Conservation (phyloP, 1,140 invertebrate genomes). For the Drosophila neocordata region DNA sequence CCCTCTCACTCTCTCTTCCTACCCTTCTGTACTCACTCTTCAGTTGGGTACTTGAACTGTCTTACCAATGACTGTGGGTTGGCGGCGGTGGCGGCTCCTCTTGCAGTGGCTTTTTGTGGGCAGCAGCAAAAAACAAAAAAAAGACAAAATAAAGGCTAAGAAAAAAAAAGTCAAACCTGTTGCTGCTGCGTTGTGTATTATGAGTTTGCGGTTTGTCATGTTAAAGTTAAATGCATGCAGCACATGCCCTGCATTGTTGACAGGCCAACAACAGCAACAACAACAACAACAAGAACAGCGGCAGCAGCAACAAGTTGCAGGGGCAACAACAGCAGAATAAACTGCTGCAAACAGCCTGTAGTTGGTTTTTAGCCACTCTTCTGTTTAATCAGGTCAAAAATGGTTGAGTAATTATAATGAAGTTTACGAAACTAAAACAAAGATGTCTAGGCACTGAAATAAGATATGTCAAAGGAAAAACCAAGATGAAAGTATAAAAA, state of each 20-base stretch:
- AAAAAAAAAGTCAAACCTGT: constrained; percentile 55
- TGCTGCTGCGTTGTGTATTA: constrained; percentile 66
- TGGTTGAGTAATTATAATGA: constrained; percentile 57
- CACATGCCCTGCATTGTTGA: constrained; percentile 80
- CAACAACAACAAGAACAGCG: constrained; percentile 25
- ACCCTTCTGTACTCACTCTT: constrained; percentile 16
- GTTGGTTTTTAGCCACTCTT: constrained; percentile 52
- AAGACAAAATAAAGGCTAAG: constrained; percentile 28
- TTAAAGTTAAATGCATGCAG: constrained; percentile 80
- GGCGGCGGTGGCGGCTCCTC: constrained; percentile 28
- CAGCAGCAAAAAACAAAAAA: constrained; percentile 1
- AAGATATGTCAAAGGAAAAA: background rate
- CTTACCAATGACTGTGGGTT: constrained; percentile 12
- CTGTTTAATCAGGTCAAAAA: constrained; percentile 73
- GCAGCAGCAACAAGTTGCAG: constrained; percentile 36
- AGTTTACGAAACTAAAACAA: constrained; percentile 34
- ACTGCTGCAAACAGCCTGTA: constrained; percentile 41
- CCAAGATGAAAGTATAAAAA: no score
- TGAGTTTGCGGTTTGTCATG: constrained; percentile 80
- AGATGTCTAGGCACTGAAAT: constrained; percentile 39
- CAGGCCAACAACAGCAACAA: constrained; percentile 54
- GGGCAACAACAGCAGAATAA: constrained; percentile 14
- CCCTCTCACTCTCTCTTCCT: background rate
- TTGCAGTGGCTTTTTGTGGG: constrained; percentile 62
- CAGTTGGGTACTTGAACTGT: constrained; percentile 44